A percentile compares a stretch with the other conserved stretches of the same genome.
Conservation (phyloP, 1,140 invertebrate species). For the Sminthurides bifidus region DNA sequence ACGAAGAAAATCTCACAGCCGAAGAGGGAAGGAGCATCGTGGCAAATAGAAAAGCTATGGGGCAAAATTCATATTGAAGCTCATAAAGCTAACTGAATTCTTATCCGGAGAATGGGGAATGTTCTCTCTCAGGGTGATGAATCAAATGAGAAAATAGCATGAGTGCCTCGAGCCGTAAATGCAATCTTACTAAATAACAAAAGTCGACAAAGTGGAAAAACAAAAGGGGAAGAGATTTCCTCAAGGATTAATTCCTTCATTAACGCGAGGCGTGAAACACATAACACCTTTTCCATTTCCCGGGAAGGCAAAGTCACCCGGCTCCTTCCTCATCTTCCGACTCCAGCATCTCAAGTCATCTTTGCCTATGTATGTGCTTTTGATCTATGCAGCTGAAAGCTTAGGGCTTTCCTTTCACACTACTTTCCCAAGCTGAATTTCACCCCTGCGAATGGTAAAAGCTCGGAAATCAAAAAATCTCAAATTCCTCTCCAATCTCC, state of each 20-base stretch:
- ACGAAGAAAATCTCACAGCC: neutral
- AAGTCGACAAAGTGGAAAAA: conserved; percentile 27
- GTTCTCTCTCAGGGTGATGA: neutral
- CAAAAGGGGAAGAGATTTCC: conserved; percentile 25
- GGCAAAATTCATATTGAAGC: neutral
- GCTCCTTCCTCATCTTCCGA: too few species aligned
- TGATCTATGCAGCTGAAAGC: too few species aligned
- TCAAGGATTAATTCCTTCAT: conserved; percentile 26
- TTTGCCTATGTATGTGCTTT: too few species aligned
- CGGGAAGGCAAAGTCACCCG: too few species aligned
- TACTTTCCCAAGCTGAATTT: too few species aligned
- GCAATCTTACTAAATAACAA: conserved; percentile 24
- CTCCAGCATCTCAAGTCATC: too few species aligned
- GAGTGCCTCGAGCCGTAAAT: conserved; percentile 9
- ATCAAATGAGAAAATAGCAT: conserved; percentile 9
- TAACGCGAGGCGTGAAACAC: conserved; percentile 15
- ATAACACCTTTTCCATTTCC: conserved; percentile 6
- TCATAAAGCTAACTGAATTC: too few species aligned
- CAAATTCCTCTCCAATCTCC: too few species aligned
- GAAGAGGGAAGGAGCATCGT: neutral
- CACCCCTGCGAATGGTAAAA: too few species aligned
- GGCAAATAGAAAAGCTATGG: neutral
- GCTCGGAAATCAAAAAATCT: too few species aligned
- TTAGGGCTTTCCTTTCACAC: too few species aligned
- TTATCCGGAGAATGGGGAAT: neutral